Percentiles rank a stretch among this genome's conserved stretches.
phyloP scores from a whole-genome alignment of 2,888 invertebrate genomes.

The Hypena proboscidalis region DNA sequence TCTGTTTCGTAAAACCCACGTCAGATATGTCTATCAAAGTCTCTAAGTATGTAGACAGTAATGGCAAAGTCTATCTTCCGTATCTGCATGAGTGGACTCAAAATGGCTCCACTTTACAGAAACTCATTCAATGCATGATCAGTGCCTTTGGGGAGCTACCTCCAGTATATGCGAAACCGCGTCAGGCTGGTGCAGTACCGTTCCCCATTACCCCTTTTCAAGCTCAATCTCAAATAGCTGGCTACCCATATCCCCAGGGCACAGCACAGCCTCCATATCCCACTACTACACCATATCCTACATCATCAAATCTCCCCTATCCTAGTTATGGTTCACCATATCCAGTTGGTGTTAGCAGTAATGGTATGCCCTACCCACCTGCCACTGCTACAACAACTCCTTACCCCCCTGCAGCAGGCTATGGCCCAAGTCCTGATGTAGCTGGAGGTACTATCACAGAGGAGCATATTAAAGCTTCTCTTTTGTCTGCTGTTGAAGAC shows the following conservation, averaged over 20 bases:
- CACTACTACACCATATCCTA: slow-evolving; percentile 73
- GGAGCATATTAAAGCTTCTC: slow-evolving; percentile 96
- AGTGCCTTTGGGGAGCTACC: slow-evolving; percentile 97
- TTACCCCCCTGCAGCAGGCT: slow-evolving; percentile 61
- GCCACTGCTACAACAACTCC: slow-evolving; percentile 56
- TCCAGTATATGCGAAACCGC: slow-evolving; percentile 94
- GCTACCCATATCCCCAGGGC: slow-evolving; percentile 69
- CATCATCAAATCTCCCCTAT: slow-evolving; percentile 77
- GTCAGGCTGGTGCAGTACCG: slow-evolving; percentile 85
- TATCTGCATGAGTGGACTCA: slow-evolving; percentile 97
- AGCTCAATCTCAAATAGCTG: slow-evolving; percentile 74
- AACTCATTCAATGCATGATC: slow-evolving; percentile 96
- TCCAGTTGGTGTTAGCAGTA: slow-evolving; percentile 55
- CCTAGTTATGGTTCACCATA: slow-evolving; percentile 79
- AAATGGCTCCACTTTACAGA: slow-evolving; percentile 93
- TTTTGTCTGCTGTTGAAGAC: slow-evolving; percentile 98
- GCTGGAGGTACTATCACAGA: slow-evolving; percentile 95
- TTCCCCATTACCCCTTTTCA: too few species aligned
- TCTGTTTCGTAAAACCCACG: slow-evolving; percentile 98
- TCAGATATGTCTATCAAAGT: slow-evolving; percentile 97
- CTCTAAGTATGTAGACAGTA: slow-evolving; percentile 96
- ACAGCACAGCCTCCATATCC: slow-evolving; percentile 44
- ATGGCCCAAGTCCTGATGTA: slow-evolving; percentile 62
- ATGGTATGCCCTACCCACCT: slow-evolving; percentile 61
- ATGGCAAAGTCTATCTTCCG: slow-evolving; percentile 98